Evolutionary conservation across 2,797 vertebrate species (phyloP).

Genomic region (Enteromius unitaeniatus): DNA sequence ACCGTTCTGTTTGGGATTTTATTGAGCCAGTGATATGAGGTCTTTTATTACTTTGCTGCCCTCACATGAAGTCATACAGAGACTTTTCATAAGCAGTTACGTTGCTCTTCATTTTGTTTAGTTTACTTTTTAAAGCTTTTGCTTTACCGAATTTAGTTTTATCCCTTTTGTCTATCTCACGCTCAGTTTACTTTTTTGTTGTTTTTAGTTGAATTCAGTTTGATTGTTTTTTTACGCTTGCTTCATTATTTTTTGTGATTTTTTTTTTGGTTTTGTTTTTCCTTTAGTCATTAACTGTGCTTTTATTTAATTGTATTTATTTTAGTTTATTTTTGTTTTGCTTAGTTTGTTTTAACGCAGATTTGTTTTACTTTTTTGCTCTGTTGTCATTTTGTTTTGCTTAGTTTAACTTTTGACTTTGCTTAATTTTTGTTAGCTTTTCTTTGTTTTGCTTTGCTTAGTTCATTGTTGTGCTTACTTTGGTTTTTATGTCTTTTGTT

Average conservation of each 20-base stretch:
- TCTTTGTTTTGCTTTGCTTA: not conserved
- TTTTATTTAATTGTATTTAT: not conserved
- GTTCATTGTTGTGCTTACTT: conserved; percentile 5
- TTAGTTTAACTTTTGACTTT: not conserved
- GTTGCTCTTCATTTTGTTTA: not conserved
- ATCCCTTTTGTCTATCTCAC: not conserved
- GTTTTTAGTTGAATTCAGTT: not conserved
- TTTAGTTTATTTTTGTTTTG: not conserved
- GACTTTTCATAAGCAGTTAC: not conserved
- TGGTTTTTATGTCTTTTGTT: not conserved
- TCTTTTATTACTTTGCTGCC: not conserved
- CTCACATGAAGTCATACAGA: not conserved
- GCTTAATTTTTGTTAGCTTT: not conserved
- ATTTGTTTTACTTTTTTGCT: not conserved
- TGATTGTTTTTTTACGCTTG: not conserved
- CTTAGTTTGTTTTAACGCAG: not conserved
- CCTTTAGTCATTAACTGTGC: not conserved
- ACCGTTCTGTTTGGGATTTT: conserved; percentile 11
- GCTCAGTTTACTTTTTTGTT: not conserved
- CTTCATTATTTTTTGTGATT: not conserved
- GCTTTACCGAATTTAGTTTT: not conserved
- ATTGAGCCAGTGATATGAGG: conserved; percentile 20
- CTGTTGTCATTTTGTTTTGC: not conserved
- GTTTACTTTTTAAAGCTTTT: not conserved
- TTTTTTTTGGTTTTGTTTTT: not conserved